Base-by-base conservation (phyloP, 30 jellyfish, hydroid and myxozoan genomes). In the Haliclystus octoradiatus region DNA sequence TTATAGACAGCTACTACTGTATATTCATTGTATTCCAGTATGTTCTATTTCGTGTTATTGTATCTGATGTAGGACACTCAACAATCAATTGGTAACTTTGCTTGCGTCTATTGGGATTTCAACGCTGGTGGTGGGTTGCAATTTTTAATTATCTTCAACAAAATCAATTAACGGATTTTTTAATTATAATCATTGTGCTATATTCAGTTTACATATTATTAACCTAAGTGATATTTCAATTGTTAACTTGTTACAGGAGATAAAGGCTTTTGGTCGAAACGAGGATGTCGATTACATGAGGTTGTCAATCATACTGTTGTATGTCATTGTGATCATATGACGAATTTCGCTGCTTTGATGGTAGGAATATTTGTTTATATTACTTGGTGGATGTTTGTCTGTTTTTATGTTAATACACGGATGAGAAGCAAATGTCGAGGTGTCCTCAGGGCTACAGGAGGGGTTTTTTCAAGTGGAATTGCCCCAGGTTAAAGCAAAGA, bases 301-400 rank as follows among this genome's bases (percentile, higher is more conserved):
- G 62, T 89, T 29, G 94, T 65, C 52, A 89, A 89, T 69, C 81
- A 89, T 25, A 80, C 98, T 15, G 80, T 89, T 31, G 77, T 74
- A 7, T 89, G 98, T 49, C 95, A 89, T 31, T 89, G 98, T 71
- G 88, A 77, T 70, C 98, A 89, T 76, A 80, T 89, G 90, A 89
- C 98, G 28, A 89, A 89, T 62, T 89, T 89, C 68, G 98, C 98
- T 61, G 98, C 98, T 7, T 72, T 89, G 98, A 81, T 89, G 98
- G 98, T 89, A 26, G 47, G 95, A 30, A 12, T 26, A n/a, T 0
- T 19, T n/a, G 12, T 12, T n/a, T n/a, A n/a, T n/a, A n/a, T n/a
- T n/a, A n/a, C n/a, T n/a, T n/a, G n/a, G n/a, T n/a, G n/a, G n/a
- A n/a, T n/a, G n/a, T n/a, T n/a, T n/a, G n/a, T n/a, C n/a, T n/a